phyloP scores from a whole-genome alignment of 30 jellyfish, hydroid and myxozoan species.

The Cassiopea xamachana region DNA sequence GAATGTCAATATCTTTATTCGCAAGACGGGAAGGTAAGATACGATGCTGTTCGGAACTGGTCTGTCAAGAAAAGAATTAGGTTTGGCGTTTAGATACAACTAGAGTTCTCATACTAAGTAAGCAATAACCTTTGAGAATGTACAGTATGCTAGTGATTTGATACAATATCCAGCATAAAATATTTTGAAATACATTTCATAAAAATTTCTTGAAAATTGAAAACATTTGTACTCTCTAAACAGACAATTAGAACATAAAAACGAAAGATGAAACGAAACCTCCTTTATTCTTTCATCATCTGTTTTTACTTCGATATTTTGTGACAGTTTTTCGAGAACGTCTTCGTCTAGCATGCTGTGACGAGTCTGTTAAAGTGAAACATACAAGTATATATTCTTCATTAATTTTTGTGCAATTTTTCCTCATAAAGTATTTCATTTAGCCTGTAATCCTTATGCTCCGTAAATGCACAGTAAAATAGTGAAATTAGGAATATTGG shows the following conservation, averaged over 20 bases:
- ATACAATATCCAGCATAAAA: not conserved
- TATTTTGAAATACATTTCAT: not conserved
- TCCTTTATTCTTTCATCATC: slow-evolving; percentile 74
- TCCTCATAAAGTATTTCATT: not conserved
- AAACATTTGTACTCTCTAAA: not conserved
- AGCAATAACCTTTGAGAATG: too few species aligned
- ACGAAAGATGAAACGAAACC: slow-evolving; percentile 16
- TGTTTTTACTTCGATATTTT: slow-evolving; percentile 56
- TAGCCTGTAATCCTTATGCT: too few species aligned
- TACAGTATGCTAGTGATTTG: too few species aligned
- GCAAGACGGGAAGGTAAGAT: slow-evolving; percentile 66
- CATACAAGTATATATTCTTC: not conserved
- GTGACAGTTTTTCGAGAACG: slow-evolving; percentile 32
- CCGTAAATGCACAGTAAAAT: too few species aligned
- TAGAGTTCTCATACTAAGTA: too few species aligned
- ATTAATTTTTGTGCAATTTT: not conserved
- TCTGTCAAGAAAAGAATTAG: slow-evolving; percentile 8
- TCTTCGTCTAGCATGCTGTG: slow-evolving; percentile 42
- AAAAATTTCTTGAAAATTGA: not conserved
- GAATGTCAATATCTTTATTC: slow-evolving; percentile 68
- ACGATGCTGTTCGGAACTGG: slow-evolving; percentile 58
- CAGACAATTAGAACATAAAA: too few species aligned
- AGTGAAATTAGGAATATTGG: too few species aligned
- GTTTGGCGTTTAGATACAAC: too few species aligned
- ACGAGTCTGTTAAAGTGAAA: slow-evolving; percentile 28